These are phyloP conservation scores for Callipepla squamata DNA, from an alignment of 2,113 vertebrate species.

Conservation along the genomic window DNA sequence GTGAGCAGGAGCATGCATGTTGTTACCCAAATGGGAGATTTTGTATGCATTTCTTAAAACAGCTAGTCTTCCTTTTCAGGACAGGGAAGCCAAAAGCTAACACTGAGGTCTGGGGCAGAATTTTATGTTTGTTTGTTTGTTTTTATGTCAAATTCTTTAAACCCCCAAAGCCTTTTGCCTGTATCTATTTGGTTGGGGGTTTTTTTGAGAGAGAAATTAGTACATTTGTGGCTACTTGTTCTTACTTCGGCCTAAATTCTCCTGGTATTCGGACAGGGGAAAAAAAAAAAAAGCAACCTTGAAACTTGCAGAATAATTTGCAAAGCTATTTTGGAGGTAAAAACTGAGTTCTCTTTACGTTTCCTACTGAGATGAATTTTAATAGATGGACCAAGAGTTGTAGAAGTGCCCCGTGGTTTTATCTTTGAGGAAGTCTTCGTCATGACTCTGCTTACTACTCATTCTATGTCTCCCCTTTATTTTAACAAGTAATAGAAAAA, in stretches of 20 bases:
- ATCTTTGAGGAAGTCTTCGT: not conserved
- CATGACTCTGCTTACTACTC: not conserved
- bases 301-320: not conserved
- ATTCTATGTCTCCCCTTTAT: not conserved
- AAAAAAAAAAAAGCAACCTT: not conserved
- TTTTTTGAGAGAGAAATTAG: not conserved
- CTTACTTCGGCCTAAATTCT: not conserved
- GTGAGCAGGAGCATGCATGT: slow-evolving; percentile 47
- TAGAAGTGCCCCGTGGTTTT: not conserved
- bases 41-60: slow-evolving; percentile 28
- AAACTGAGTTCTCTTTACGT: not conserved
- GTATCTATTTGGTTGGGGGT: not conserved
- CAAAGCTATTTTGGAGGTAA: not conserved
- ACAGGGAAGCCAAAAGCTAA: slow-evolving; percentile 34
- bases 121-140: not conserved
- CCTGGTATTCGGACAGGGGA: not conserved
- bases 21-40: slow-evolving; percentile 42
- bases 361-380: not conserved
- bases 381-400: not conserved
- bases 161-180: not conserved
- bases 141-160: not conserved
- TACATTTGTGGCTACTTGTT: not conserved
- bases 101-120: slow-evolving; percentile 1
- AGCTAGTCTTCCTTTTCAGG: slow-evolving; percentile 38
- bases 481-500: not conserved